phyloP scores from a whole-genome alignment of 2,797 vertebrate genomes.

The Pangasius krempfi region DNA sequence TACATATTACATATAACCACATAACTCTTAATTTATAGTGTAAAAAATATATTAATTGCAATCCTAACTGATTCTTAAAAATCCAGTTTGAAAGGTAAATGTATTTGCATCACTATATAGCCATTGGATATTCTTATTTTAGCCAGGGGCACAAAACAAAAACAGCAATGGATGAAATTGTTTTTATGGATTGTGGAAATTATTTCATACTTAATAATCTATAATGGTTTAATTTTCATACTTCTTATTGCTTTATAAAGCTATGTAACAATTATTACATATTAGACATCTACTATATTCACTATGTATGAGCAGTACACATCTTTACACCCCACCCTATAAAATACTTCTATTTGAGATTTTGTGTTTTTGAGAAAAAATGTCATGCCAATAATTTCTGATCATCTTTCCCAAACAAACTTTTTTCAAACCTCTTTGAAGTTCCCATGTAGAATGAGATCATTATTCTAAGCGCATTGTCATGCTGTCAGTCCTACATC shows the following conservation, averaged over 20 bases:
- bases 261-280: not conserved
- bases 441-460: not conserved
- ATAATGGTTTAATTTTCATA: not conserved
- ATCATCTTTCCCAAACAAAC: not conserved
- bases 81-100: not conserved
- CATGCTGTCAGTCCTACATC: constrained; percentile 13
- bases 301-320: not conserved
- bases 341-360: not conserved
- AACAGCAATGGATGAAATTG: not conserved
- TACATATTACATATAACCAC: not conserved
- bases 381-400: not conserved
- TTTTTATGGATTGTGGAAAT: not conserved
- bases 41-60: not conserved
- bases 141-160: not conserved
- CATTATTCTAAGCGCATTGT: not conserved
- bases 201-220: not conserved
- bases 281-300: not conserved
- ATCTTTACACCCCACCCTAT: not conserved
- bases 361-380: not conserved
- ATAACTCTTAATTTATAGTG: not conserved
- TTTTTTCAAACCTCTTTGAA: not conserved
- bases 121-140: not conserved
- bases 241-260: not conserved
- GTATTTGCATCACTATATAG: not conserved
- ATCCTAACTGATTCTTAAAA: not conserved